Evolutionary conservation across 2,113 vertebrate genomes (phyloP), one percentile per base, ranked within the genome.

Genomic region (Miniopterus natalensis): DNA sequence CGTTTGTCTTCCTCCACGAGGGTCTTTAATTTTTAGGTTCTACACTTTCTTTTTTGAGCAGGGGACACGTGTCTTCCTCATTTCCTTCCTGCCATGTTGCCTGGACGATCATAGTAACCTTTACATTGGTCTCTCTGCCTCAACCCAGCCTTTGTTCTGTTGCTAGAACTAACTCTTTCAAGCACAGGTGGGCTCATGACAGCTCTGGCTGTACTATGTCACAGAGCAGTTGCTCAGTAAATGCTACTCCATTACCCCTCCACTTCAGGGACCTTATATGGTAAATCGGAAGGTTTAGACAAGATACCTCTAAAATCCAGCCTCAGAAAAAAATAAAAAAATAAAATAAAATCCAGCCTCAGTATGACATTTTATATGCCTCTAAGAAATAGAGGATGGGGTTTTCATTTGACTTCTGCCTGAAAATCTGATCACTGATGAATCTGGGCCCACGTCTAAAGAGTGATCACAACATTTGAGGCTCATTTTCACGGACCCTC

Each of bases 381-480:
- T 66, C 40, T 42, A 84, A 88, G 47, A 92, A 88, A 87, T 31
- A 66, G 83, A 79, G 36, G 4, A 88, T n/a, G 23, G 4, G 4
- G 1, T 79, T 86, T 85, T 55, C 25, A 31, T 77, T 92, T 90
- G 83, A 78, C 15, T 74, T 96, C 31, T 87, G 29, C 21, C 51
- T 71, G 40, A 79, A 86, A 94, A 81, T 81, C 53, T 88, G 71
- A 66, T 59, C 71, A 51, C 12, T 81, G n/a, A 65, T 70, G 42
- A 87, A 55, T 90, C 9, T 71, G 51, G 31, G 4, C 47, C 36
- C 25, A 45, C 14, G 55, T 59, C 65, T 75, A 59, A 63, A 90
- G 23, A 84, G 15, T 11, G 20, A 85, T 65, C n/a, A 14, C 65
- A 71, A 71, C 31, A 77, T 85, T 61, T 63, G 18, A 90, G 66